Evolutionary conservation across 2,113 vertebrate species (phyloP).

Genomic region (Carollia perspicillata): DNA sequence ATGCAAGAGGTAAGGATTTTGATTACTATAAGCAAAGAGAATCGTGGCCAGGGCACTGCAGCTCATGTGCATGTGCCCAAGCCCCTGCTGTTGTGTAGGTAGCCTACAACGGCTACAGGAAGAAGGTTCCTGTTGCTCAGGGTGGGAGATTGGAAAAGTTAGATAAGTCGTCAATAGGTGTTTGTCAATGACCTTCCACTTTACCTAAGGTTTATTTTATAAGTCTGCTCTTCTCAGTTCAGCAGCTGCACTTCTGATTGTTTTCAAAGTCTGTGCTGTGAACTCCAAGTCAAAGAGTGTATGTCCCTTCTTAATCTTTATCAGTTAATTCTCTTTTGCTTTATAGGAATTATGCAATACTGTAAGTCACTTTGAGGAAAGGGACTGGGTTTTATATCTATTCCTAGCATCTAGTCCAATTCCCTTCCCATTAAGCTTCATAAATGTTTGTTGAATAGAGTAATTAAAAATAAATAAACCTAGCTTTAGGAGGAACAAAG

Average conservation of each 20-base stretch:
- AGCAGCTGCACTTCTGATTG: not conserved
- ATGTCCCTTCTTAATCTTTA: not conserved
- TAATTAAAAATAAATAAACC: conserved; percentile 12
- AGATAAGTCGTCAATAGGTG: not conserved
- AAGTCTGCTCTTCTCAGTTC: not conserved
- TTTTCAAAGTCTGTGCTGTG: not conserved
- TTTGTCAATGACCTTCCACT: not conserved
- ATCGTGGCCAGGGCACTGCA: not conserved
- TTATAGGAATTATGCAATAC: not conserved
- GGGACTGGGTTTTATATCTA: not conserved
- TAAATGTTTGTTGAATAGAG: not conserved
- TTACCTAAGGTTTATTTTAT: not conserved
- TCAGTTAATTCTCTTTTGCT: not conserved
- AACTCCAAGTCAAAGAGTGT: not conserved
- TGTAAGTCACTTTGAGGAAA: not conserved
- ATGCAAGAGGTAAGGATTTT: not conserved
- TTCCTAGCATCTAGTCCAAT: not conserved
- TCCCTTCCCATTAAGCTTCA: not conserved
- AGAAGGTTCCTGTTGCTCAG: not conserved
- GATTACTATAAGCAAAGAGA: not conserved
- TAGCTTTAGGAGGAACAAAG: conserved; percentile 8
- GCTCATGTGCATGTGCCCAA: accelerated
- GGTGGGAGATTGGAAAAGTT: not conserved
- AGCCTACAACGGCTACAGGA: not conserved
- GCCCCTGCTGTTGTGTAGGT: not conserved